Evolutionary conservation across 2,113 vertebrate genomes (phyloP), one percentile per base, ranked within the genome.

Genomic region (Raja brachyura): DNA sequence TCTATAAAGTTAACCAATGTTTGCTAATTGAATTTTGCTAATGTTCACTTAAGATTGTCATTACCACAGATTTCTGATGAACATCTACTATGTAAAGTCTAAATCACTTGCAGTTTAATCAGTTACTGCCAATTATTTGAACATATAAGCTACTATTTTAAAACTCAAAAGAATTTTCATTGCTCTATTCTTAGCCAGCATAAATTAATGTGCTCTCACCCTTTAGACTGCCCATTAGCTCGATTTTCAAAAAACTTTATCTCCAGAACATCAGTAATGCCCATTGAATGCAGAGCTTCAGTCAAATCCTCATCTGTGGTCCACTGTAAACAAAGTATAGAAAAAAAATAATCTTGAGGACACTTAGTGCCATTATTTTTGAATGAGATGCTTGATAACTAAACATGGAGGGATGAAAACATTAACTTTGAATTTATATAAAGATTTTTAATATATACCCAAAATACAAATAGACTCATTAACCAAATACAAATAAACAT

Each of bases 181-280:
- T 31, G 11, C 7, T 63, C 20, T 33, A 74, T 4, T 18, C 31
- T 5, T 48, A 93, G 54, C 31, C 10, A 93, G 13, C 3, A 5
- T 1, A 3, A 48, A 93, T 73, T 39, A 68, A 74, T 33, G 20
- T 94, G 94, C 97, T 92, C 88, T 97, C 96, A 99, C 99, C 99
- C 99, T 95, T 99, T 99, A 73, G 98, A 99, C 94, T 99, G 99
- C 94, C 99, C 99, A 96, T 99, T 99, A 95, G 99, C 98, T 94
- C 99, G 95, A 95, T 99, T 99, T 96, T 99, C 99, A 97, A 99
- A 99, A 96, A 99, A 99, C 95, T 99, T 99, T 94, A 99, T 99
- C 96, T 99, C 99, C 95, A 99, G 96, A 95, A 99, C 97, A 96
- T 99, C 99, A 95, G 97, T 97, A 94, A 99, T 98, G 94, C 99